These are phyloP conservation scores for Drosophila siamana DNA, from an alignment of 2,888 invertebrate species.

Conservation along the genomic window DNA sequence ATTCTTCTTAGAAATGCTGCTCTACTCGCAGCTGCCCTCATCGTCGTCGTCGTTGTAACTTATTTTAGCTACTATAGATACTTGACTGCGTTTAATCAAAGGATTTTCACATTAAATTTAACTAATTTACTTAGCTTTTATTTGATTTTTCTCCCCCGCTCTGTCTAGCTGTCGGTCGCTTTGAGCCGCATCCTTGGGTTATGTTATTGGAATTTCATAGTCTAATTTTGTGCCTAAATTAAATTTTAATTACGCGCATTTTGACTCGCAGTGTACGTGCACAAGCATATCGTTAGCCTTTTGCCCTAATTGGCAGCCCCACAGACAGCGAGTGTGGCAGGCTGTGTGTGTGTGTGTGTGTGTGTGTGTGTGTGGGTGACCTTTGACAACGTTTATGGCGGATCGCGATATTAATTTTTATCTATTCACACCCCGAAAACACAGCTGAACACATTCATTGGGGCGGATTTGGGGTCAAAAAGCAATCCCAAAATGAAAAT, in stretches of 20 bases:
- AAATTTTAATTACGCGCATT: conserved; percentile 72
- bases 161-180: neutral
- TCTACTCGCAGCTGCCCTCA: neutral
- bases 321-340: too few species aligned
- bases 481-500: conserved; percentile 24
- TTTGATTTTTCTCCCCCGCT: conserved; percentile 34
- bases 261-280: conserved; percentile 29
- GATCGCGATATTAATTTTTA: conserved; percentile 66
- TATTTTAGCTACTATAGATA: conserved; percentile 39
- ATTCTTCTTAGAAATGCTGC: conserved; percentile 8
- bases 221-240: conserved; percentile 68
- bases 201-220: conserved; percentile 69
- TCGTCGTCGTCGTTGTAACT: neutral
- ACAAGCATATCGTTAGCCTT: conserved; percentile 22
- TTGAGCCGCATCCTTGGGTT: neutral
- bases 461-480: conserved; percentile 15
- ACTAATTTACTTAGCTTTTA: conserved; percentile 62
- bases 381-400: conserved; percentile 55
- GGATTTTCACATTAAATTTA: conserved; percentile 67
- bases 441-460: conserved; percentile 25
- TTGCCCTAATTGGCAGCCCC: conserved; percentile 51
- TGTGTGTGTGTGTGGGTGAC: conserved; percentile 37
- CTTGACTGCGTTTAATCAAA: conserved; percentile 72
- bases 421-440: conserved; percentile 49
- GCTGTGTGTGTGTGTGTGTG: conserved; percentile 16